Conservation (phyloP, 2,888 invertebrate species). For the Carpatolechia fugitivella region DNA sequence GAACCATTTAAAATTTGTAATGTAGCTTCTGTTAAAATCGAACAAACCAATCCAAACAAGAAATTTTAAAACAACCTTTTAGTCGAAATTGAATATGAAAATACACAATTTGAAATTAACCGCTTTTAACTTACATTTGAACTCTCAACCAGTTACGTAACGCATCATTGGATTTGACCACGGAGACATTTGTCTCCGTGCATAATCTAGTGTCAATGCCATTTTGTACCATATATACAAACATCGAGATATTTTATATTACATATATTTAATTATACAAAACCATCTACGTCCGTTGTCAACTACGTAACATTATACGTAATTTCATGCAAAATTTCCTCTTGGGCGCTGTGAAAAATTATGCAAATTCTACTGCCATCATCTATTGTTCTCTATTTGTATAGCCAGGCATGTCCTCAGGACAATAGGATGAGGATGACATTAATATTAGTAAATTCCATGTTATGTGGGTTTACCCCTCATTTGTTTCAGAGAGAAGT, state of each 20-base stretch:
- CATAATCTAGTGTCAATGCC: too few relatives aligned
- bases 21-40: too few relatives aligned
- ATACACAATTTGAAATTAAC: too few relatives aligned
- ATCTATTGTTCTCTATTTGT: background rate
- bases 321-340: slow-evolving; percentile 6
- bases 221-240: too few relatives aligned
- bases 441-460: background rate
- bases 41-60: too few relatives aligned
- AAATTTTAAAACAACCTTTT: too few relatives aligned
- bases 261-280: background rate
- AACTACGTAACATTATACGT: background rate
- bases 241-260: too few relatives aligned
- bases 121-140: background rate
- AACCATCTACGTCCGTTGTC: background rate
- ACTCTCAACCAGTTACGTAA: slow-evolving; percentile 30
- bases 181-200: too few relatives aligned
- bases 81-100: too few relatives aligned
- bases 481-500: background rate
- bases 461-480: background rate
- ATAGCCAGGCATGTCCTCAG: background rate
- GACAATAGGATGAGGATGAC: background rate
- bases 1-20: too few relatives aligned
- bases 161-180: slow-evolving; percentile 40
- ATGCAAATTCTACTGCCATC: background rate
- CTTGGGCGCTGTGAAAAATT: slow-evolving; percentile 1